These are phyloP conservation scores for Diplolepis rosae DNA, from an alignment of 2,888 invertebrate genomes.

Conservation along the genomic window DNA sequence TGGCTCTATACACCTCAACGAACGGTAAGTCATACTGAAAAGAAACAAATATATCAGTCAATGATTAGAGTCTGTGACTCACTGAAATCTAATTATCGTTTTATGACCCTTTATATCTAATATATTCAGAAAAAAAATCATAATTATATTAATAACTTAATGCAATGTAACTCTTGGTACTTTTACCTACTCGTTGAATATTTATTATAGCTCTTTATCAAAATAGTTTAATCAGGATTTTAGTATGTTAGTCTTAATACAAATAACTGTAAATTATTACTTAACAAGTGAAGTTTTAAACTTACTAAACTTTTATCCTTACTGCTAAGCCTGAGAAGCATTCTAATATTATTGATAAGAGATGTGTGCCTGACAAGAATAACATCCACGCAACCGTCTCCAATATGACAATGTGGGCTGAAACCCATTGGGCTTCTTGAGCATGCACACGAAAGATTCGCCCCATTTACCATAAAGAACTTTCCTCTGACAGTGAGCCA, in stretches of 20 bases:
- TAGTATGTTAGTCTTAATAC: too few relatives aligned
- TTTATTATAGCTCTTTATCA: too few relatives aligned
- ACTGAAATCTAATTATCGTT: neutral
- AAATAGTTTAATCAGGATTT: too few relatives aligned
- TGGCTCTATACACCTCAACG: conserved; percentile 83
- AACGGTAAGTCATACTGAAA: conserved; percentile 81
- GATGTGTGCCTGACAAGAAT: conserved; percentile 84
- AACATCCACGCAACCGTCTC: conserved; percentile 86
- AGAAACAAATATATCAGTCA: conserved; percentile 8
- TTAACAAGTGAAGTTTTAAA: neutral
- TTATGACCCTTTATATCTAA: neutral
- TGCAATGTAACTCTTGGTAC: too few relatives aligned
- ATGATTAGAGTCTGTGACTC: neutral
- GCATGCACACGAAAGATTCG: conserved; percentile 86
- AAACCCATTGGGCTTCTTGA: conserved; percentile 84
- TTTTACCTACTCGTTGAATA: too few relatives aligned
- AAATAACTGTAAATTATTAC: too few relatives aligned
- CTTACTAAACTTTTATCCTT: conserved; percentile 79
- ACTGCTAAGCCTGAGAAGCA: conserved; percentile 80
- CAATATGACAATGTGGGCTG: conserved; percentile 85
- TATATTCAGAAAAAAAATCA: neutral
- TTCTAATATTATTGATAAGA: conserved; percentile 81
- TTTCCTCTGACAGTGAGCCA: conserved; percentile 81
- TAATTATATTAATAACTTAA: too few relatives aligned
- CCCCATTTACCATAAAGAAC: conserved; percentile 85